Conservation (phyloP, 2,888 invertebrate genomes). For the Merodon equestris region DNA sequence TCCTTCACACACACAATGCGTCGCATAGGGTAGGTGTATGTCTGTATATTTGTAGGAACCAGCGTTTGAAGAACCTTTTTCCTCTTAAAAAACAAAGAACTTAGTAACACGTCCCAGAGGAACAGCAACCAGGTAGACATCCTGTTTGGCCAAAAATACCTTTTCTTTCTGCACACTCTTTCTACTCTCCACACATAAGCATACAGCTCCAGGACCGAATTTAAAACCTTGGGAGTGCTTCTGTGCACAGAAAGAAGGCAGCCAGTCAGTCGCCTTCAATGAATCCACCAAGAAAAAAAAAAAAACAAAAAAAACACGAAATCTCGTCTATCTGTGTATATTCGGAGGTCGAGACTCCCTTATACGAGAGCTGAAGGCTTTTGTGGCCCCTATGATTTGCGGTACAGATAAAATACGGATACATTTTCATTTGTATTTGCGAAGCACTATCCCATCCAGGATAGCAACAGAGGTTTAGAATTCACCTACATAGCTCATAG, state of each 20-base stretch:
- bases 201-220: conserved; percentile 13
- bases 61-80: no score
- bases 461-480: conserved; percentile 22
- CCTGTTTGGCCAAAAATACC: conserved; percentile 30
- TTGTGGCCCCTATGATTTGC: conserved; percentile 38
- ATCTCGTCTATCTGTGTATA: conserved; percentile 37
- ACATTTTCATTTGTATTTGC: conserved; percentile 51
- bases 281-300: not conserved
- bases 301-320: conserved; percentile 30
- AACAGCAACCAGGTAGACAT: conserved; percentile 59
- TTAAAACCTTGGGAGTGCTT: conserved; percentile 27
- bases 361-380: conserved; percentile 24
- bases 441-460: not conserved
- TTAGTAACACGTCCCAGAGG: conserved; percentile 47
- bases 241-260: conserved; percentile 11
- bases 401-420: conserved; percentile 47
- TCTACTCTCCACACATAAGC: conserved; percentile 1
- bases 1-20: not conserved
- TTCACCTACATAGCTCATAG: conserved; percentile 20
- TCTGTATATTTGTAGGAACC: no score
- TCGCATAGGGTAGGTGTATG: no score
- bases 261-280: conserved; percentile 30
- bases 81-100: no score
- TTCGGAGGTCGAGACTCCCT: conserved; percentile 31
- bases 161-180: conserved; percentile 16